Base-by-base conservation (phyloP, 2,797 vertebrate genomes). In the Coendou prehensilis region DNA sequence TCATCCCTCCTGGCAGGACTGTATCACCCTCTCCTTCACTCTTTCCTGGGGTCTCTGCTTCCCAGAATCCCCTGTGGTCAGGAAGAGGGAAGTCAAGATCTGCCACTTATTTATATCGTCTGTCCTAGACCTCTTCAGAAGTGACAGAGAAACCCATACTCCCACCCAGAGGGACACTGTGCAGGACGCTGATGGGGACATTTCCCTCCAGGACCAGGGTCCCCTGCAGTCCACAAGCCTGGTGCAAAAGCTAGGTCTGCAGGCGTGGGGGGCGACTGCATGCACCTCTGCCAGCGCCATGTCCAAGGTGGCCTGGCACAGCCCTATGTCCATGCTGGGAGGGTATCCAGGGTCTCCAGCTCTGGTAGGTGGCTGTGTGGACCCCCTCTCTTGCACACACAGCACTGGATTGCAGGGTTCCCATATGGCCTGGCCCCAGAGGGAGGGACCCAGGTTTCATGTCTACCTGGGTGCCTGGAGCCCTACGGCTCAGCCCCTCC, bases 301-400 rank as follows among this genome's bases (percentile, higher is more conserved):
- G 30, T 23, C 37, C 67, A 0, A 15, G 71, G 71, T 0, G 0
- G 57, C 79, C 41, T 52, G 18, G 23, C 0, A 0, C 20, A 13
- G 26, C 57, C 59, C 20, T 2, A 1, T 0, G 0, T 13, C 0
- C 0, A 1, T 3, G 52, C 30, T 1, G 11, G 52, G 41, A 64
- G 50, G 22, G n/a, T 28, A 20, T n/a, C 41, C 91, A 37, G 26
- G 54, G 23, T 54, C 28, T 26, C 76, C 63, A 28, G 8, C 23
- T 56, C 54, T 5, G 8, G 50, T 22, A 23, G 10, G 26, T 17
- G 1, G 61, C 28, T 2, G 3, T 1, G 0, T n/a, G 54, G 47
- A 10, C 14, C 41, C 41, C 57, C 6, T 47, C 45, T 26, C 3
- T 5, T 57, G 50, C 10, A 0, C 52, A 63, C n/a, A 59, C 41